Evolutionary conservation across 2,888 invertebrate genomes (phyloP).

Genomic region (Oligia fasciuncula): DNA sequence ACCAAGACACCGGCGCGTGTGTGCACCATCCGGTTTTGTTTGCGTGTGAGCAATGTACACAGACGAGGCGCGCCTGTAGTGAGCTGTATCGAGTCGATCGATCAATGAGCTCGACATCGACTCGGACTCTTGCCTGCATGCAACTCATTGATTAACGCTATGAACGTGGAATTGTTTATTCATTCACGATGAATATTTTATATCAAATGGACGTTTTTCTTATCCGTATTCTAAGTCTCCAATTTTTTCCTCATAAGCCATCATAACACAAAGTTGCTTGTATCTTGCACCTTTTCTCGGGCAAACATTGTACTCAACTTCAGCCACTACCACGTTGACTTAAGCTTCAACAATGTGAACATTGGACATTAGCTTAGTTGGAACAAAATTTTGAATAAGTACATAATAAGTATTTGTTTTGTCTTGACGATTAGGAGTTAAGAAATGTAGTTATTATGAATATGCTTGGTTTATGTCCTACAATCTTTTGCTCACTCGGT

Average conservation of each 20-base stretch:
- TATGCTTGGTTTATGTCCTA: neutral
- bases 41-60: constrained; percentile 79
- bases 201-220: constrained; percentile 82
- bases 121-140: constrained; percentile 87
- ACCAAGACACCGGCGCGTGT: constrained; percentile 72
- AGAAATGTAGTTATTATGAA: neutral
- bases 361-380: neutral
- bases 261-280: constrained; percentile 24
- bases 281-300: constrained; percentile 37
- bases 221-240: constrained; percentile 69
- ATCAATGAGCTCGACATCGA: constrained; percentile 89
- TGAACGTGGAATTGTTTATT: constrained; percentile 90
- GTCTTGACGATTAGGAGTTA: neutral
- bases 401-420: neutral
- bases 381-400: neutral
- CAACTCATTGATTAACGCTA: constrained; percentile 90
- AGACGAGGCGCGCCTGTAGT: constrained; percentile 76
- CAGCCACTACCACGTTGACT: constrained; percentile 30
- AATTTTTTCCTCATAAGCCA: constrained; percentile 47
- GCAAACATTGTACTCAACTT: constrained; percentile 37
- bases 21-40: constrained; percentile 88
- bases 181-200: constrained; percentile 89
- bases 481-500: neutral
- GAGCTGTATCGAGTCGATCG: constrained; percentile 86
- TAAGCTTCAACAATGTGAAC: constrained; percentile 42